Conservation (phyloP, 2,888 invertebrate species). For the Acleris laterana region DNA sequence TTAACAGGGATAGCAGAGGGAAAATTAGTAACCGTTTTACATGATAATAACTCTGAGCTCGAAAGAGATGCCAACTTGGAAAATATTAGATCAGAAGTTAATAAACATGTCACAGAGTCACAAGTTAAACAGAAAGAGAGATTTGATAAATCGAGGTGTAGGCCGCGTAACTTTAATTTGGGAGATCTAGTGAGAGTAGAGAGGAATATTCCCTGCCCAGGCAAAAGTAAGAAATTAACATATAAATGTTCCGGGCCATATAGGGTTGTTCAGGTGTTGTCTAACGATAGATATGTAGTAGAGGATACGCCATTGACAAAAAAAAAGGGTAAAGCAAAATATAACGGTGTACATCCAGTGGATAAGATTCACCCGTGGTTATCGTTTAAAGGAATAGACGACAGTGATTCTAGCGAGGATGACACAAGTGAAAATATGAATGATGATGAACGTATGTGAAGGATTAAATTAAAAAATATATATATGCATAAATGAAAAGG, state of each 20-base stretch:
- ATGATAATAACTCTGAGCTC: neutral
- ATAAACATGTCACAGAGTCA: slow-evolving; percentile 4
- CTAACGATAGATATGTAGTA: too few species aligned
- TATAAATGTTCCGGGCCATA: slow-evolving; percentile 28
- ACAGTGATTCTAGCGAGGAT: slow-evolving; percentile 2
- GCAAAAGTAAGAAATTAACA: slow-evolving; percentile 30
- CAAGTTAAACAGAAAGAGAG: slow-evolving; percentile 15
- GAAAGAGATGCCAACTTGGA: neutral
- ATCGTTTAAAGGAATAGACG: slow-evolving; percentile 16
- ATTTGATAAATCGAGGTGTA: slow-evolving; percentile 26
- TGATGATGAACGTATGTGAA: neutral
- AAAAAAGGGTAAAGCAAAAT: slow-evolving; percentile 13
- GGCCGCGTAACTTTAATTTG: slow-evolving; percentile 12
- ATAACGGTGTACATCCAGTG: slow-evolving; percentile 10
- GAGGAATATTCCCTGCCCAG: slow-evolving; percentile 14
- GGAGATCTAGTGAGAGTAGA: slow-evolving; percentile 31
- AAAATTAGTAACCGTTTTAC: neutral
- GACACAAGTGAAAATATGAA: neutral
- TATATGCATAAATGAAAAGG: neutral
- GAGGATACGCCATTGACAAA: too few species aligned
- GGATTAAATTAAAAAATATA: neutral
- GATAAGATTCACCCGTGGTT: slow-evolving; percentile 20
- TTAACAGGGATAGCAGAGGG: slow-evolving; percentile 6
- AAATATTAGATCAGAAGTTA: slow-evolving; percentile 3
- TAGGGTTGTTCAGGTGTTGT: too few species aligned